Evolutionary conservation across 2,113 vertebrate genomes (phyloP).

Genomic region (Coptodon bakossiorum): DNA sequence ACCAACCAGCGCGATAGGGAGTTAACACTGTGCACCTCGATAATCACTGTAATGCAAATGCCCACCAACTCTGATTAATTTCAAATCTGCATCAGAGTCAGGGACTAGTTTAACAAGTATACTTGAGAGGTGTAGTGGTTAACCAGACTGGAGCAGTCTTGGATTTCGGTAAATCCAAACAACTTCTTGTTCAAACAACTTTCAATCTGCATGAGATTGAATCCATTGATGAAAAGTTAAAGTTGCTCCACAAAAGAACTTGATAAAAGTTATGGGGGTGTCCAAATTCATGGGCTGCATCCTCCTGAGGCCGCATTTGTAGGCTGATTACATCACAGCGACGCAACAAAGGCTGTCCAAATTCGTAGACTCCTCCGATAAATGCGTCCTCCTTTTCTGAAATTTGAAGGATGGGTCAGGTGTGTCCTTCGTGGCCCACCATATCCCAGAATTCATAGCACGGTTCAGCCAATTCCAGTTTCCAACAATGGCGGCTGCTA

Average conservation of each 20-base stretch:
- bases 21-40: background rate
- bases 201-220: background rate
- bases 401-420: too few species aligned
- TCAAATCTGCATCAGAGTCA: background rate
- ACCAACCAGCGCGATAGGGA: background rate
- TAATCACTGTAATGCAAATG: background rate
- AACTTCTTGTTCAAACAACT: background rate
- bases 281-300: too few species aligned
- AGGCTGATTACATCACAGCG: too few species aligned
- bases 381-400: rapidly evolving
- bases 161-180: background rate
- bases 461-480: too few species aligned
- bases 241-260: background rate
- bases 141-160: background rate
- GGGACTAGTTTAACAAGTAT: background rate
- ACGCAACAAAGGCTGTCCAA: too few species aligned
- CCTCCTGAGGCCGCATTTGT: too few species aligned
- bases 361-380: too few species aligned
- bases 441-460: too few species aligned
- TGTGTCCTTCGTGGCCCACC: too few species aligned
- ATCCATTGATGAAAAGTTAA: background rate
- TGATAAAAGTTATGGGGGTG: background rate
- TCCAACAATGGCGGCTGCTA: too few species aligned
- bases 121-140: background rate
- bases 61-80: background rate